phyloP scores from a whole-genome alignment of 2,113 vertebrate genomes.

The Brachyhypopomus occidentalis region DNA sequence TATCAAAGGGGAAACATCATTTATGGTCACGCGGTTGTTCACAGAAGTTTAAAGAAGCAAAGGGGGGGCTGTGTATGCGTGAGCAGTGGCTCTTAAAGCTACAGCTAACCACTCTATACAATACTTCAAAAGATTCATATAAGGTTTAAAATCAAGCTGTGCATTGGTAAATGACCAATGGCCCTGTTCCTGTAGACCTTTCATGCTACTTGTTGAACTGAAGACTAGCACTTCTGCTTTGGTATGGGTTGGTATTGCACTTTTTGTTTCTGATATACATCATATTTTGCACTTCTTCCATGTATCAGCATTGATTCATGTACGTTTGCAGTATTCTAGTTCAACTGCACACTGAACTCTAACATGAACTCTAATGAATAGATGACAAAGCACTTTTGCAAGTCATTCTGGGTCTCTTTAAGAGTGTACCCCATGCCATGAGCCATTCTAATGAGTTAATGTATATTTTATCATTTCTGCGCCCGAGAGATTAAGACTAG shows the following conservation, averaged over 20 bases:
- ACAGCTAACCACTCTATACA: constrained; percentile 15
- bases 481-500: not conserved
- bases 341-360: too few species aligned
- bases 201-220: too few species aligned
- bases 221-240: too few species aligned
- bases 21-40: constrained; percentile 57
- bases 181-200: too few species aligned
- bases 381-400: too few species aligned
- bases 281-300: too few species aligned
- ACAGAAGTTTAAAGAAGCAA: constrained; percentile 58
- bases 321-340: too few species aligned
- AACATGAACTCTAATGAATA: too few species aligned
- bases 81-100: not conserved
- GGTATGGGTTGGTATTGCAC: too few species aligned
- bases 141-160: not conserved
- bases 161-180: not conserved
- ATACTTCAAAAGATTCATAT: not conserved
- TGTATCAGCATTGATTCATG: too few species aligned
- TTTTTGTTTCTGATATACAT: too few species aligned
- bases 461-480: not conserved
- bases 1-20: constrained; percentile 66
- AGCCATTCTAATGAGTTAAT: constrained; percentile 8
- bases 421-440: not conserved
- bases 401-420: not conserved
- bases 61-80: constrained; percentile 54